Conservation (phyloP, 2,888 invertebrate genomes). For the Teleiodes luculella region DNA sequence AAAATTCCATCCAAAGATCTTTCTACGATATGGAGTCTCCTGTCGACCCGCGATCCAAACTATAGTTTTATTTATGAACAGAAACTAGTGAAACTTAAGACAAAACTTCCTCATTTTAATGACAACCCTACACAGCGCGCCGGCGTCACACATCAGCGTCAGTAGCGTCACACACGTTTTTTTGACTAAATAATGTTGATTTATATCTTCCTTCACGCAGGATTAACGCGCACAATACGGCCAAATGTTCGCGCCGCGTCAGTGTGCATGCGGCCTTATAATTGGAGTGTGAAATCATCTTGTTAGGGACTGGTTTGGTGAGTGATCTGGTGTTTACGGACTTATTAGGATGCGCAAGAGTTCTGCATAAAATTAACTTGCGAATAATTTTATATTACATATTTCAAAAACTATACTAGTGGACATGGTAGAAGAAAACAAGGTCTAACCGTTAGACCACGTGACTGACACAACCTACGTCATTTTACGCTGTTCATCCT, state of each 20-base stretch:
- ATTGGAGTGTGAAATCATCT: constrained; percentile 42
- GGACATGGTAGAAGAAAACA: no score
- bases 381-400: no score
- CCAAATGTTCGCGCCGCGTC: constrained; percentile 36
- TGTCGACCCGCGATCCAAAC: no score
- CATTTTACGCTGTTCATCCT: no score
- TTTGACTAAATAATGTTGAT: constrained; percentile 50
- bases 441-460: no score
- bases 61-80: no score
- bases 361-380: background rate
- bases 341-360: background rate
- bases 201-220: constrained; percentile 57
- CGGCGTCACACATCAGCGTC: no score
- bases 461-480: no score
- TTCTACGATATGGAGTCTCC: no score
- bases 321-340: constrained; percentile 9
- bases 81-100: no score
- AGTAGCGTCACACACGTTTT: constrained; percentile 33
- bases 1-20: no score
- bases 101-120: background rate
- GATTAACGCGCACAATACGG: constrained; percentile 45
- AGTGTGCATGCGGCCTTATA: constrained; percentile 38
- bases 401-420: no score
- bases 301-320: constrained; percentile 23
- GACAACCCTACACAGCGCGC: constrained; percentile 27